These are phyloP conservation scores for Felis catus DNA, from an alignment of 2,113 vertebrate genomes.

Conservation along the genomic window F.catus_Fca126_mat1.0 CM031425.1:48203501-48204000, in stretches of 20 bases:
- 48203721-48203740: no score
- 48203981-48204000: not conserved
- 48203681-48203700: not conserved
- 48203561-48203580: not conserved
- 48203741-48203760: not conserved
- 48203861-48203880: accelerated
- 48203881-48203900: not conserved
- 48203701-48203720: not conserved
- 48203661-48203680: not conserved
- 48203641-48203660: not conserved
- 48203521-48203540: not conserved
- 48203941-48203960: not conserved
- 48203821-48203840: not conserved
- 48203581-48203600: not conserved
- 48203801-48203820: not conserved
- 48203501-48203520: not conserved
- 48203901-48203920: no score
- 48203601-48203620: not conserved
- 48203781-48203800: not conserved
- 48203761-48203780: accelerated
- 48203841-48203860: accelerated
- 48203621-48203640: not conserved
- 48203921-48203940: not conserved
- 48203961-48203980: not conserved
- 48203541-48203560: no score